phyloP scores from a whole-genome alignment of 2,797 vertebrate species.

The Poecile montanus region DNA sequence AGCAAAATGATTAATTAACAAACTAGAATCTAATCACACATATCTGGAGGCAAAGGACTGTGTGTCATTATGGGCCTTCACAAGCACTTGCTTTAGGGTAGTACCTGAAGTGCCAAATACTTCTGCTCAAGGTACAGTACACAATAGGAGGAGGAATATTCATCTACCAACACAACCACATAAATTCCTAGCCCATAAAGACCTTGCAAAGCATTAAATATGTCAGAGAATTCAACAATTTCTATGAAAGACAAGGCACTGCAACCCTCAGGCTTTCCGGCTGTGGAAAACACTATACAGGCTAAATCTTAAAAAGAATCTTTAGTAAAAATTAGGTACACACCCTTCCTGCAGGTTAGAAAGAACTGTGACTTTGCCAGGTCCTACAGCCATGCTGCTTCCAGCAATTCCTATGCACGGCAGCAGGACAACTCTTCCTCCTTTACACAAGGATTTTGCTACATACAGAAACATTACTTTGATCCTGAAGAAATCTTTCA shows the following conservation, averaged over 20 bases:
- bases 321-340: not conserved
- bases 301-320: not conserved
- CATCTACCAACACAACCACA: not conserved
- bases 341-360: not conserved
- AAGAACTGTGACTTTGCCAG: not conserved
- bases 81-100: not conserved
- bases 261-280: not conserved
- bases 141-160: not conserved
- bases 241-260: constrained; percentile 15
- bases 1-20: not conserved
- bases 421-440: not conserved
- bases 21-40: not conserved
- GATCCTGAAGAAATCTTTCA: not conserved
- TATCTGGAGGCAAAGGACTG: not conserved
- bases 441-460: not conserved
- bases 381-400: not conserved
- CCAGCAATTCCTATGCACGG: not conserved
- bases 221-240: constrained; percentile 26
- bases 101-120: not conserved
- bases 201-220: constrained; percentile 28
- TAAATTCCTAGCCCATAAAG: not conserved
- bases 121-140: not conserved
- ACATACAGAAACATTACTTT: not conserved
- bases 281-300: not conserved
- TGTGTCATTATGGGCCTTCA: not conserved